Conservation (phyloP, 2,113 vertebrate genomes). For the Polypterus senegalus region DNA sequence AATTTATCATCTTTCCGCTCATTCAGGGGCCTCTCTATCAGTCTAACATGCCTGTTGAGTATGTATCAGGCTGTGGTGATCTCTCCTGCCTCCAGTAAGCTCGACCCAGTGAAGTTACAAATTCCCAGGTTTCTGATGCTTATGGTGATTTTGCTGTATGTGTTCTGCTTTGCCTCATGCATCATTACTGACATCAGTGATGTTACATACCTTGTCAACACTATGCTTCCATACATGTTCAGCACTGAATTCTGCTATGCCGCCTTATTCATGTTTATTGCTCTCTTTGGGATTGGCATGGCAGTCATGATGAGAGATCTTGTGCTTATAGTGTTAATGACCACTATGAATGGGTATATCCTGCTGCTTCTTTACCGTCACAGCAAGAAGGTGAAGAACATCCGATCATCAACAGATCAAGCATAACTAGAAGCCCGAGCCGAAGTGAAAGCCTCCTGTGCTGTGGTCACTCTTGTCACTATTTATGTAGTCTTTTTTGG, state of each 20-base stretch:
- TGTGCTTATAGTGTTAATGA: constrained; percentile 14
- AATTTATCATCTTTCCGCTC: too few species aligned
- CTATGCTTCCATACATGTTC: constrained; percentile 8
- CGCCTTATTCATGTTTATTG: constrained; percentile 5
- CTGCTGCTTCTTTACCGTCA: constrained; percentile 12
- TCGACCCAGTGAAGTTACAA: constrained; percentile 1
- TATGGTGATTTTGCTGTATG: constrained; percentile 5
- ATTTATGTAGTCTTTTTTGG: too few species aligned
- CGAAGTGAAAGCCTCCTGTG: too few species aligned
- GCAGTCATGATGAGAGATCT: constrained; percentile 11
- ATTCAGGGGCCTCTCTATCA: too few species aligned
- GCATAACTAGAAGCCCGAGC: neutral
- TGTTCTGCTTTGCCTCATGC: too few species aligned
- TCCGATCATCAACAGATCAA: constrained; percentile 12
- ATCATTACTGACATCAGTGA: constrained; percentile 6
- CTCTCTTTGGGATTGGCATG: constrained; percentile 10
- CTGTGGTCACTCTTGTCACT: too few species aligned
- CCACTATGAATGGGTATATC: constrained; percentile 8
- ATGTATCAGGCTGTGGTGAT: too few species aligned
- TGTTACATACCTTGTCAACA: constrained; percentile 12
- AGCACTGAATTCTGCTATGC: constrained; percentile 14
- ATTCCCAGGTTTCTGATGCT: neutral
- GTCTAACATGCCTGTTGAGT: too few species aligned
- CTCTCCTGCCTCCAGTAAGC: constrained; percentile 1
- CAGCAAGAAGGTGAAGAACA: constrained; percentile 7